Conservation (phyloP, 2,113 vertebrate species). For the Turnix velox region DNA sequence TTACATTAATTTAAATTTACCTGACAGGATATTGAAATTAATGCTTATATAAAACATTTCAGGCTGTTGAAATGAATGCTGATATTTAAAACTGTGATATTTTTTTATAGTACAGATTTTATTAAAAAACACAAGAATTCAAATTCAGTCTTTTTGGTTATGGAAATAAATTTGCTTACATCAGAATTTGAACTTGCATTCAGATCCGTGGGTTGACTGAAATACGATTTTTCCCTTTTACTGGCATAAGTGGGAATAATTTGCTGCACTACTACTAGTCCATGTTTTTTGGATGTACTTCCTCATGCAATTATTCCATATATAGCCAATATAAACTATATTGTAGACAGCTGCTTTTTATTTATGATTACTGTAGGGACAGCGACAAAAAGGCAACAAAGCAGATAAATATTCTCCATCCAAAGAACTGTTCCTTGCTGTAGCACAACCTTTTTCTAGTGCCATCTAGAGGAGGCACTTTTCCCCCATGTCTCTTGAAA, state of each 20-base stretch:
- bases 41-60: background rate
- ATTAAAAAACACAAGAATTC: background rate
- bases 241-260: background rate
- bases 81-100: background rate
- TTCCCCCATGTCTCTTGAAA: background rate
- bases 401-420: background rate
- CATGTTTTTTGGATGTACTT: background rate
- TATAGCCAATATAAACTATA: background rate
- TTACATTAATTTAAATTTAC: background rate
- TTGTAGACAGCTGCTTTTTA: background rate
- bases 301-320: background rate
- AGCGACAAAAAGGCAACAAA: background rate
- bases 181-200: background rate
- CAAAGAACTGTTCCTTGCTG: background rate
- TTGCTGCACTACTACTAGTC: background rate
- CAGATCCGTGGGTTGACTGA: background rate
- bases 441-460: background rate
- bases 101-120: background rate
- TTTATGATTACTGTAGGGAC: rapidly evolving
- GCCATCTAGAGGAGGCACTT: background rate
- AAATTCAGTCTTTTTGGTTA: background rate
- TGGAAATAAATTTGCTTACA: background rate
- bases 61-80: background rate
- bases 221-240: background rate
- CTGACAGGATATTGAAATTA: background rate